Evolutionary conservation across 2,113 vertebrate genomes (phyloP), one percentile per base, ranked within the genome.

Genomic region (Labeo rohita): DNA sequence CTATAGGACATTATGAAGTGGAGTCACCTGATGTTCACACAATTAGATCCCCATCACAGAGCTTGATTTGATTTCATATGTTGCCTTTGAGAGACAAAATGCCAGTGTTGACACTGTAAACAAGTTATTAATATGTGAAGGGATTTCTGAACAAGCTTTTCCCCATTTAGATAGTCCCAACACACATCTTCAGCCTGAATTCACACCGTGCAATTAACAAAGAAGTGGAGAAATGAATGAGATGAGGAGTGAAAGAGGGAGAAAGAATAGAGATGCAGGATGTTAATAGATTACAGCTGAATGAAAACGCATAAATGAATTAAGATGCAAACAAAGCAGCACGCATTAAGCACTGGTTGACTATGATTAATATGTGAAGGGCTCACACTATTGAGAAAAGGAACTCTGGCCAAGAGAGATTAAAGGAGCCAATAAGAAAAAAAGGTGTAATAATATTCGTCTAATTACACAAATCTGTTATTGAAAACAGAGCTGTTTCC

Each of bases 271-370:
- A 81, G 66, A 76, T 66, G 80, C 68, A n/a, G 16, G 66, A 83
- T 83, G n/a, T 39, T 90, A 88, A 90, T 85, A 83, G 83, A 78
- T 84, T 82, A 6, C 83, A 84, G 86, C 83, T 85, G 74, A 75
- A 82, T 59, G 70, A 68, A 87, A 87, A 86, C 49, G 23, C 81
- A 75, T 85, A 84, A 84, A 65, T 90, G 86, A 88, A 88, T 88
- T 89, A 89, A 87, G 83, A 91, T 87, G 87, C 86, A 87, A 89
- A 89, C 78, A 87, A 86, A 75, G 84, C 80, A 54, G 65, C 54
- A 70, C 43, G 61, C 65, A 86, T 86, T 84, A 85, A 87, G 78
- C 87, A 83, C 18, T 4, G 43, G 23, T 73, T 84, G 87, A 83
- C 75, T 87, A 77, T 87, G 89, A 90, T 91, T 84, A 77, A 89